Percentiles rank a stretch among this genome's conserved stretches.
Evolutionary conservation across 64 coral and sea anemone genomes (phyloP).

Genomic region (Acropora yongei): DNA sequence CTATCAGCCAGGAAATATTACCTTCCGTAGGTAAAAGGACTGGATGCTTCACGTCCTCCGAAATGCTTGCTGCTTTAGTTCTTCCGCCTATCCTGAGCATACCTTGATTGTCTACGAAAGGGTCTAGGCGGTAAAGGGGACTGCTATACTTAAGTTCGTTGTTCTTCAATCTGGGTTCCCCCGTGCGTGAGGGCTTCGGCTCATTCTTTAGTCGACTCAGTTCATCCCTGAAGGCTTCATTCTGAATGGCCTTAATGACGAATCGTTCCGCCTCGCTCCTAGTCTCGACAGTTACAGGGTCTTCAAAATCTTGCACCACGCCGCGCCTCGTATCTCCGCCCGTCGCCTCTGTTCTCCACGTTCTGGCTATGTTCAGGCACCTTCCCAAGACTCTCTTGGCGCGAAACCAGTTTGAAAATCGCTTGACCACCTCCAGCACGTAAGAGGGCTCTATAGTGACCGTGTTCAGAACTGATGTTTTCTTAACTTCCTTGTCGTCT

Average conservation of each 20-base stretch:
- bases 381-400: too few species aligned
- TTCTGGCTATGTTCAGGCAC: too few species aligned
- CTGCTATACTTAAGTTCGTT: not conserved
- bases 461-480: too few species aligned
- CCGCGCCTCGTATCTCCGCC: not conserved
- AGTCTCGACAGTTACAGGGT: not conserved
- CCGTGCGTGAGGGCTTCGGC: not conserved
- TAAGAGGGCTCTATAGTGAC: too few species aligned
- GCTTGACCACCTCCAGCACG: too few species aligned
- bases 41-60: constrained; percentile 1
- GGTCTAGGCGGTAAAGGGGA: not conserved
- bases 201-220: not conserved
- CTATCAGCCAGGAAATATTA: not conserved
- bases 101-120: not conserved
- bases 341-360: not conserved
- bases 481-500: too few species aligned
- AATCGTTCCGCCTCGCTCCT: not conserved
- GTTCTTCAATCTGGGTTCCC: not conserved
- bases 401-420: too few species aligned
- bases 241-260: not conserved
- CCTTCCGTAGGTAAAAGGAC: not conserved
- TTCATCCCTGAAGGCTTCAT: not conserved
- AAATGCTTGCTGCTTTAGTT: not conserved
- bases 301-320: not conserved
- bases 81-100: not conserved